A percentile compares a stretch with the other conserved stretches of the same genome.
Evolutionary conservation across 2,797 vertebrate species (phyloP).

Genomic region (Pseudomugil tenellus): DNA sequence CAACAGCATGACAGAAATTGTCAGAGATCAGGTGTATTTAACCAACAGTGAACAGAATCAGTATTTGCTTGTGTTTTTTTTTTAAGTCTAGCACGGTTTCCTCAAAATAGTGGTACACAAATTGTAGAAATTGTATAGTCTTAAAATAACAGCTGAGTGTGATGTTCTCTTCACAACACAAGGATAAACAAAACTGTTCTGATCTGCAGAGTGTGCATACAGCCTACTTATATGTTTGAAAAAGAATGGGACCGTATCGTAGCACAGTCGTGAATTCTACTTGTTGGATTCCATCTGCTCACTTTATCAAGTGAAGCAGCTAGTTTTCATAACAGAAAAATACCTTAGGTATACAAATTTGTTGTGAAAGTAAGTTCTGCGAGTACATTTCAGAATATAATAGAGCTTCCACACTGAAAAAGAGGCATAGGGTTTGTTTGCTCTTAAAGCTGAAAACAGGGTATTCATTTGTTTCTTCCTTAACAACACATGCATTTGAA

Average conservation of each 20-base stretch:
- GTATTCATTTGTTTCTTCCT: background rate
- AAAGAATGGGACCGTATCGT: conserved; percentile 58
- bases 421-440: conserved; percentile 29
- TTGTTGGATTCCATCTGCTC: conserved; percentile 41
- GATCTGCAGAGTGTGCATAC: conserved; percentile 53
- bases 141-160: conserved; percentile 52
- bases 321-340: conserved; percentile 50
- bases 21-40: too few relatives aligned
- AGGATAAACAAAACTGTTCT: conserved; percentile 63
- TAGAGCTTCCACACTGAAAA: conserved; percentile 50
- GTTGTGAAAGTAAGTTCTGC: conserved; percentile 56
- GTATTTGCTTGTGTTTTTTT: conserved; percentile 11
- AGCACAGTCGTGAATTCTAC: conserved; percentile 36
- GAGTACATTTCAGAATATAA: conserved; percentile 37
- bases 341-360: conserved; percentile 68
- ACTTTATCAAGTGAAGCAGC: conserved; percentile 50
- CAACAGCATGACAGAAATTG: too few relatives aligned
- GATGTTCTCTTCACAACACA: conserved; percentile 32
- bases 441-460: conserved; percentile 33
- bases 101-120: conserved; percentile 1
- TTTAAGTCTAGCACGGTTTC: background rate
- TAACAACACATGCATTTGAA: background rate
- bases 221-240: conserved; percentile 58
- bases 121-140: conserved; percentile 21
- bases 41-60: background rate